These are phyloP conservation scores for Micrasema minimum DNA, from an alignment of 1,140 invertebrate species.

Conservation along the genomic window DNA sequence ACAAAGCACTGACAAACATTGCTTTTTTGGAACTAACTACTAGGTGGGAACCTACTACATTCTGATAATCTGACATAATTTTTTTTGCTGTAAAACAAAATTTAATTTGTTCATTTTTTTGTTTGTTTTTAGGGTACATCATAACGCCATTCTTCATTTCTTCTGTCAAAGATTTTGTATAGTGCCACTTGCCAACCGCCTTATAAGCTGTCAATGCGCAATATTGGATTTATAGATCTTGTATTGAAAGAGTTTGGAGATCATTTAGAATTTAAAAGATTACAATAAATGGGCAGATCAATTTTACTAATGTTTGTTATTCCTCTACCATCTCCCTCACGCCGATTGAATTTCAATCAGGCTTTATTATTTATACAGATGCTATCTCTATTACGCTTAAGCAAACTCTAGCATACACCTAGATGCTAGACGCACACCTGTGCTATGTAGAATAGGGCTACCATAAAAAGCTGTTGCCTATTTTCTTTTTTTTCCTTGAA, in stretches of 20 bases:
- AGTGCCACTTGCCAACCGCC: background rate
- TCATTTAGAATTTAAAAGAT: background rate
- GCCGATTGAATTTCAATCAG: slow-evolving; percentile 51
- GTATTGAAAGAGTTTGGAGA: background rate
- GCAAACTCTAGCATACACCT: slow-evolving; percentile 23
- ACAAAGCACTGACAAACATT: no score
- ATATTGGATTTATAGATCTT: background rate
- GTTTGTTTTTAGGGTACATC: no score
- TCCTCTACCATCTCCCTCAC: slow-evolving; percentile 38
- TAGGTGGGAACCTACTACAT: no score
- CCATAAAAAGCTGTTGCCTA: background rate
- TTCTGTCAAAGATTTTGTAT: no score
- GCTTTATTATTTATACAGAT: slow-evolving; percentile 36
- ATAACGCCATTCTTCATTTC: no score
- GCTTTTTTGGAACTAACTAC: no score
- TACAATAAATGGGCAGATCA: slow-evolving; percentile 38
- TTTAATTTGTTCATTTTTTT: no score
- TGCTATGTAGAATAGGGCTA: background rate
- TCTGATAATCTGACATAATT: no score
- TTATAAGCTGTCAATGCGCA: background rate
- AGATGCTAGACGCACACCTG: background rate
- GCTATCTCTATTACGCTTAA: slow-evolving; percentile 29
- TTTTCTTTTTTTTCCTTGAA: background rate
- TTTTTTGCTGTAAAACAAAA: no score
- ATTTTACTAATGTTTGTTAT: slow-evolving; percentile 43